Evolutionary conservation across 2,888 invertebrate species (phyloP), one percentile per base, ranked within the genome.

Genomic region (Ischnus inquisitorius): DNA sequence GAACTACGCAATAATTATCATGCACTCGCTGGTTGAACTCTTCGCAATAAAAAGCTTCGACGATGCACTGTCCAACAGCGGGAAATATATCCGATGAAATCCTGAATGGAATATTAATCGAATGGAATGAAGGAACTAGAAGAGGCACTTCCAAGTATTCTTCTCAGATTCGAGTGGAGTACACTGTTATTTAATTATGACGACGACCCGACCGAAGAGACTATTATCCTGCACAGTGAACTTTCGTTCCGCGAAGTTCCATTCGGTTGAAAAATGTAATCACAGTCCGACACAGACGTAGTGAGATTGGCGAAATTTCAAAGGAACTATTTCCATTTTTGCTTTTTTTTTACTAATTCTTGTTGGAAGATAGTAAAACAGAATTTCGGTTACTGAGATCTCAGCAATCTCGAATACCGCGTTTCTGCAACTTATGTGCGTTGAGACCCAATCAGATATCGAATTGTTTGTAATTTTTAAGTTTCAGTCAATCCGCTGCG

Each of bases 1-100:
- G 19, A 19, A 57, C 43, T 8, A 68, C 75, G 48, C 48, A 68
- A 68, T 51, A 62, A 74, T 82, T 72, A 82, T 68, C 57, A 25
- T 22, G 65, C 64, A 16, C 2, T 16, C 68, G 43, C 43, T 41
- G 34, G 22, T 14, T 19, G 34, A 62, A 65, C 22, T 41, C 16
- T 54, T 6, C 28, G 10, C 54, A 3, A 12, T 19, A 14, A 46
- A 74, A 79, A 34, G 34, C 67, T 25, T 62, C 28, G 41, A 68
- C 41, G 16, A 74, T 68, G 43, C 28, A 34, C 10, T 39, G 22
- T 19, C 12, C 34, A 10, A 28, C 6, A n/a, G 16, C n/a, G 43
- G 64, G 22, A 48, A 48, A 48, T 67, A 57, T 12, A 39, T 0
- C 22, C 16, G 25, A n/a, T 25, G 72, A 12, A 12, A 39, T 3